These are phyloP conservation scores for Argyrosomus japonicus DNA, from an alignment of 2,113 vertebrate species.

Conservation along the genomic window DNA sequence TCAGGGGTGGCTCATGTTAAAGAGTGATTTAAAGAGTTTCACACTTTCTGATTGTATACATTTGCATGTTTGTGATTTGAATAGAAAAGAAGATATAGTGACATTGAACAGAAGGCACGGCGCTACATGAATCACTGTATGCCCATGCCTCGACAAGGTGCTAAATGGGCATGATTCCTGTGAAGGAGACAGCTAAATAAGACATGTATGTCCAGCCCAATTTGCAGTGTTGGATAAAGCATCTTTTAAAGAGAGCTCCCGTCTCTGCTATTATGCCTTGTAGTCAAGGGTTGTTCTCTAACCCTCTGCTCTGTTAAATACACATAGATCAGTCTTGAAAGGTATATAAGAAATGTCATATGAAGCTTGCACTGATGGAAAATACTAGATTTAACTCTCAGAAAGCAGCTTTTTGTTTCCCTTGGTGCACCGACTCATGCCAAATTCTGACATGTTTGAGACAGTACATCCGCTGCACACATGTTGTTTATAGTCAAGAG, in stretches of 20 bases:
- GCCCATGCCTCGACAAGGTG: not conserved
- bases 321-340: not conserved
- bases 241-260: not conserved
- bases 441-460: not conserved
- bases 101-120: not conserved
- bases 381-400: not conserved
- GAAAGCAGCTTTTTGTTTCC: not conserved
- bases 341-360: not conserved
- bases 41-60: not conserved
- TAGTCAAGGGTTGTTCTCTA: not conserved
- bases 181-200: not conserved
- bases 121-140: not conserved
- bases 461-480: not conserved
- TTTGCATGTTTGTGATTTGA: not conserved
- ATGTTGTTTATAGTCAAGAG: constrained; percentile 14
- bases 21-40: not conserved
- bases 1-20: not conserved
- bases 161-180: not conserved
- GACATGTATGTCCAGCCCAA: not conserved
- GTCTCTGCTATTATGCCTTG: not conserved
- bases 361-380: not conserved
- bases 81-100: not conserved
- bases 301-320: not conserved
- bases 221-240: not conserved
- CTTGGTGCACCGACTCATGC: not conserved